Percentiles rank a stretch among this genome's conserved stretches.
Conservation (phyloP, 2,113 vertebrate genomes). For the Fulica atra region DNA sequence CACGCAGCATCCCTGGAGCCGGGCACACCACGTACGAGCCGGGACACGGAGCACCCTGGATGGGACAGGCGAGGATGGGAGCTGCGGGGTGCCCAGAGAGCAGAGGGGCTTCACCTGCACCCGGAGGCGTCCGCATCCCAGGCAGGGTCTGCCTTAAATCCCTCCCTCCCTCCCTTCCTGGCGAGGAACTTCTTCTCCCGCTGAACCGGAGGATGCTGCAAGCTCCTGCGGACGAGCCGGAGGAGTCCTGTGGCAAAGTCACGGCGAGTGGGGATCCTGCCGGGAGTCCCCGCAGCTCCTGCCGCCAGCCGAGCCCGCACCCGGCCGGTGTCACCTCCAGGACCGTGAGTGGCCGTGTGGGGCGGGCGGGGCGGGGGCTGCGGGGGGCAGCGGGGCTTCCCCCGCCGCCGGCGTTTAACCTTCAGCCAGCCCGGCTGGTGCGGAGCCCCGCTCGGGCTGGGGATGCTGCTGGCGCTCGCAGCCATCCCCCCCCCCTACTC, state of each 20-base stretch:
- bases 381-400: neutral
- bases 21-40: neutral
- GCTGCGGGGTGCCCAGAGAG: neutral
- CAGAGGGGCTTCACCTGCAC: neutral
- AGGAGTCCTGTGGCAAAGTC: conserved; percentile 71
- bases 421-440: conserved; percentile 36
- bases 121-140: neutral
- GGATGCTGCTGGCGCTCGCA: neutral
- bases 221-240: conserved; percentile 63
- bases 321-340: neutral
- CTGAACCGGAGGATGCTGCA: conserved; percentile 68
- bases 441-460: neutral
- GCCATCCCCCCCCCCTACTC: neutral
- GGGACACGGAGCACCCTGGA: neutral
- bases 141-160: conserved; percentile 52
- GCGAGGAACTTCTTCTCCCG: conserved; percentile 64
- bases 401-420: conserved; percentile 50
- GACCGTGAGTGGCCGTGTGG: conserved; percentile 43
- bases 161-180: conserved; percentile 50
- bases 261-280: neutral
- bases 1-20: neutral
- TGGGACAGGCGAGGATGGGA: neutral
- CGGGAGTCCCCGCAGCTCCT: neutral
- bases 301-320: neutral
- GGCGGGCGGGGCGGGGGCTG: neutral